Evolutionary conservation across 2,113 vertebrate genomes (phyloP), one percentile per base, ranked within the genome.

Genomic region (Microtus oregoni): DNA sequence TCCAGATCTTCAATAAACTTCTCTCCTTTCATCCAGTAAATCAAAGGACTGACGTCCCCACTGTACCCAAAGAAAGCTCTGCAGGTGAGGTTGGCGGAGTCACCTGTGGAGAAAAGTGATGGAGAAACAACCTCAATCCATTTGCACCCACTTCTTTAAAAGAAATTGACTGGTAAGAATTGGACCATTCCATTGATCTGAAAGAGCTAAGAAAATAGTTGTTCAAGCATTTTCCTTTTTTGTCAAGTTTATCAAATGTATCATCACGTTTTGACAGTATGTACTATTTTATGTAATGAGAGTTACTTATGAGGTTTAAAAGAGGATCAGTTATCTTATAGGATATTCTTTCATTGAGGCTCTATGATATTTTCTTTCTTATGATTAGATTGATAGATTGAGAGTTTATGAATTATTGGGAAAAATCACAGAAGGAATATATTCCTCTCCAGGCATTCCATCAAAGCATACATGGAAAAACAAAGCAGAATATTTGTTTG

Each of bases 11-110:
- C 99, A 94, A 99, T 99, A 98, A 99, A 99, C 97, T 99, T 99
- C 97, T 99, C 99, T 72, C 99, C 99, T 98, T 99, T 99, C 99
- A 99, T 99, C 99, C 99, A 99, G 98, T 99, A 99, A 98, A 99
- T 99, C 97, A 99, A 98, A 35, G 99, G 99, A 97, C 99, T 99
- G 97, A 99, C 99, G n/a, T 99, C 99, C 70, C 99, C 99, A 79
- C 99, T 99, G 97, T 99, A 99, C 79, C 99, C 99, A 95, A 99
- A 99, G 98, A 99, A 99, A 61, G 99, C 99, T 98, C 99, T 98
- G 98, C 99, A 99, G 55, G 99, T 99, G 97, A 99, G 98, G 98
- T 99, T 99, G 97, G 99, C 98, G 86, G 99, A 98, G 68, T 98
- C 98, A 2, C 99, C 99, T 99, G 99, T 97, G 92, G 91, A 98